Evolutionary conservation across 2,113 vertebrate genomes (phyloP).

Genomic region (Polypterus senegalus): DNA sequence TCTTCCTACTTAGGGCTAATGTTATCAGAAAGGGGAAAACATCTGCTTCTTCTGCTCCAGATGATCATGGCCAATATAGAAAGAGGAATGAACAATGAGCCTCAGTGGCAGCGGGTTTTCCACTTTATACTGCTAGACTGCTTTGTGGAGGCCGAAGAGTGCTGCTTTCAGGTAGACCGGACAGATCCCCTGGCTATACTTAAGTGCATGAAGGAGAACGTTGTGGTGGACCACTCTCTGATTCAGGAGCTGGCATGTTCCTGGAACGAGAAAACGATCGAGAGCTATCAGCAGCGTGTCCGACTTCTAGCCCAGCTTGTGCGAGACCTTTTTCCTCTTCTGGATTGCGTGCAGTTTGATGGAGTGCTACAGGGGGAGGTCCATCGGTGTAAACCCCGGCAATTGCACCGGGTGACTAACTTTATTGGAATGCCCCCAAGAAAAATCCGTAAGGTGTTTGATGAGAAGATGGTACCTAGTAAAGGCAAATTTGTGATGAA

Average conservation of each 20-base stretch:
- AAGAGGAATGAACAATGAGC: conserved; percentile 1
- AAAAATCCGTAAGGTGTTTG: conserved; percentile 23
- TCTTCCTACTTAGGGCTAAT: conserved; percentile 18
- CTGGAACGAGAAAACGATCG: conserved; percentile 19
- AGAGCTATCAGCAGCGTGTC: conserved; percentile 21
- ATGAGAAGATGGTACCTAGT: neutral
- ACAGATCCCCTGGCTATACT: conserved; percentile 5
- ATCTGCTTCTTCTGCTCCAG: conserved; percentile 27
- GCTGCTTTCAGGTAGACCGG: conserved; percentile 16
- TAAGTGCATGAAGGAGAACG: conserved; percentile 15
- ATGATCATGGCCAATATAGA: conserved; percentile 18
- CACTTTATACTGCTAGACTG: conserved; percentile 31
- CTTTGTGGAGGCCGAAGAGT: conserved; percentile 25
- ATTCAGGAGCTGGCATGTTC: conserved; percentile 27
- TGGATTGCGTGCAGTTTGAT: conserved; percentile 16
- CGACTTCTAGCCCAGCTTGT: conserved; percentile 29
- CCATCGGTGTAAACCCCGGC: conserved; percentile 21
- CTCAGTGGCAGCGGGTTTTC: conserved; percentile 22
- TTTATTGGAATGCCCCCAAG: conserved; percentile 25
- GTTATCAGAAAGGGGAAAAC: conserved; percentile 27
- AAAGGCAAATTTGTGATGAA: neutral
- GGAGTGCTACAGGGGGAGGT: conserved; percentile 11
- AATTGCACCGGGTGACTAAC: conserved; percentile 26
- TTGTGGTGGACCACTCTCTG: conserved; percentile 18
- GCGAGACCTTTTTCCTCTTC: conserved; percentile 23